phyloP scores from a whole-genome alignment of 92 coral and sea anemone species.

The Heliopora coerulea region DNA sequence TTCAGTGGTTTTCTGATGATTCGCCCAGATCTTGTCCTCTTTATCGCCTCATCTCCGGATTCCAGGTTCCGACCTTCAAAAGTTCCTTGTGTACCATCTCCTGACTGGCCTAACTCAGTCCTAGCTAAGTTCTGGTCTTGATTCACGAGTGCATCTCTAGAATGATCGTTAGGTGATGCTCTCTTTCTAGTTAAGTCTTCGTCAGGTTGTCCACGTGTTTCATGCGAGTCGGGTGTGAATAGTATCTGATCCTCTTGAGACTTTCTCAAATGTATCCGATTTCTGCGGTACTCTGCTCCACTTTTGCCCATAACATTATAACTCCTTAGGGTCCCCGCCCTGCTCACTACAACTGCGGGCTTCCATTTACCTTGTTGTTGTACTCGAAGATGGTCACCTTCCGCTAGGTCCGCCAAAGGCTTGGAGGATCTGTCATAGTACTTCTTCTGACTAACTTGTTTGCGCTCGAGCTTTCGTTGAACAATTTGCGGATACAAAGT shows the following conservation, averaged over 20 bases:
- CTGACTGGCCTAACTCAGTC: too few species aligned
- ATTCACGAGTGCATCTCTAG: not conserved
- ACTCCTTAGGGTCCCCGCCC: not conserved
- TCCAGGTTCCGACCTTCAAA: not conserved
- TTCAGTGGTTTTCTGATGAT: not conserved
- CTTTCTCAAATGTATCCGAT: slow-evolving; percentile 3
- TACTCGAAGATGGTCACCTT: slow-evolving; percentile 22
- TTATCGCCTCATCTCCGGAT: not conserved
- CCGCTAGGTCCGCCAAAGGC: not conserved
- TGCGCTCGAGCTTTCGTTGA: not conserved
- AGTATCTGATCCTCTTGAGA: too few species aligned
- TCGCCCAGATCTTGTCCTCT: not conserved
- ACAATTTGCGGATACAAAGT: not conserved
- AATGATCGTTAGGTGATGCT: not conserved
- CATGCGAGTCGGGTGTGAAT: not conserved
- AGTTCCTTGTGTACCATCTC: too few species aligned
- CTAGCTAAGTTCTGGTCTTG: too few species aligned
- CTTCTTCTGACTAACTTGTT: not conserved
- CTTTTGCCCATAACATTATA: not conserved
- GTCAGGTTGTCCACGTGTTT: not conserved
- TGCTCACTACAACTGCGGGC: slow-evolving; percentile 27
- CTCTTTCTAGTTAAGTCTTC: not conserved
- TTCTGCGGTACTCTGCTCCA: not conserved
- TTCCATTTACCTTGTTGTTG: slow-evolving; percentile 1
- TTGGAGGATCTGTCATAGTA: slow-evolving; percentile 12